Evolutionary conservation across 2,888 invertebrate species (phyloP), one percentile per base, ranked within the genome.

Genomic region (Trissoscelio sp.): DNA sequence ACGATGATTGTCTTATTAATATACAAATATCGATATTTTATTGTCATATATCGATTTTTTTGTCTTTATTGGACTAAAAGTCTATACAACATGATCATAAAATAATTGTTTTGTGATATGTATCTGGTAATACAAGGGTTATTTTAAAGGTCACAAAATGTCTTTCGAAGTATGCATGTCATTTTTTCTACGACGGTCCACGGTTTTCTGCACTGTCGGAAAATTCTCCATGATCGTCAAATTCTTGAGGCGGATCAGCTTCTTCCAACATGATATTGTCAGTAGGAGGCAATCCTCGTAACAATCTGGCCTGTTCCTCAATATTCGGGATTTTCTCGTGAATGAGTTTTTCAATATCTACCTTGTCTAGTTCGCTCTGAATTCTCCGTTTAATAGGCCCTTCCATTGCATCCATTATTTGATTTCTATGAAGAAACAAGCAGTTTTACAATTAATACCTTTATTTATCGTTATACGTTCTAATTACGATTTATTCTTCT

Each of bases 361-460:
- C 92, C 86, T 94, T 94, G 88, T 96, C 93, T 44, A 97, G 91
- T 86, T 96, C 95, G 85, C 94, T 94, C 88, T 96, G 96, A 2
- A 97, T 92, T 79, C 95, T 94, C 84, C 94, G 93, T 88, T 94
- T 95, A 2, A 97, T 91, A 0, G 97, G 96, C 37, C 94, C 94
- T 91, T 97, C 97, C 39, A 97, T 89, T 0, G 96, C 96, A 87
- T 96, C 96, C 94, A 97, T 96, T 78, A 97, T 96, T 92, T 97
- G 97, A 89, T 96, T 96, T 67, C 91, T 91, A 73, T n/a, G n/a
- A n/a, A n/a, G n/a, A n/a, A 69, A 53, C 48, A 74, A 58, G 12
- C 20, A 57, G 3, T 39, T 44, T 3, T 14, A n/a, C 4, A 51
- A 24, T 18, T 2, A 34, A 34, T 34, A 9, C 1, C 5, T 34